Evolutionary conservation across 2,113 vertebrate genomes (phyloP).

Genomic region (Phasianus colchicus): DNA sequence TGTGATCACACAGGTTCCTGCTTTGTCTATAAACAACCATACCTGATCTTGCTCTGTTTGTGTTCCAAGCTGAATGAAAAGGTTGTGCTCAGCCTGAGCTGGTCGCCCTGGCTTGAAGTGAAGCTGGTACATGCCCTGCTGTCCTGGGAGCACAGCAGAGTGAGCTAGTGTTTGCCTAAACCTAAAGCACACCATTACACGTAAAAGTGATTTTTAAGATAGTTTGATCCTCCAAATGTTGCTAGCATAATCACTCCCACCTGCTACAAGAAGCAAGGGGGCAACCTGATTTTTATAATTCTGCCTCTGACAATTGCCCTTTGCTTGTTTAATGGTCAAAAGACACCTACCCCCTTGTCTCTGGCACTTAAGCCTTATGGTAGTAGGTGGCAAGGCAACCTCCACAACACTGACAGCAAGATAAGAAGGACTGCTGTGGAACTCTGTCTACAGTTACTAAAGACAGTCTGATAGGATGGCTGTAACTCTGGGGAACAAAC

Average conservation of each 20-base stretch:
- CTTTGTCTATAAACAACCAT: neutral
- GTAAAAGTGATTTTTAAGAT: neutral
- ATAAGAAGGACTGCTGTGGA: neutral
- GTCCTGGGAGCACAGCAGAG: neutral
- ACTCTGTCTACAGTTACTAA: neutral
- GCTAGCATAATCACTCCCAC: neutral
- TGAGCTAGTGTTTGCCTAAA: neutral
- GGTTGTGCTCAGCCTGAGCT: neutral
- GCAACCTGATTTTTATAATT: neutral
- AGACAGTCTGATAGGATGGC: neutral
- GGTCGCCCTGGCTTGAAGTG: neutral
- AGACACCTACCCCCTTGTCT: neutral
- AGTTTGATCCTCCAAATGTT: neutral
- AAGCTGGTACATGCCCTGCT: neutral
- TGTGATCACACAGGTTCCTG: neutral
- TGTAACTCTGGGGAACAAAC: neutral
- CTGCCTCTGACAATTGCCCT: constrained; percentile 3
- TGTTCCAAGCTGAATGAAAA: neutral
- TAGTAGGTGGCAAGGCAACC: constrained; percentile 18
- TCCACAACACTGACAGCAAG: neutral
- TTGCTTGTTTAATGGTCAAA: neutral
- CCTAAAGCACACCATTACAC: neutral
- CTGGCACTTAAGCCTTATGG: neutral
- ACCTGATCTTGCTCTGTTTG: neutral
- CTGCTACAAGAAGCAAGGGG: constrained; percentile 24